Conservation (phyloP, 2,888 invertebrate species). For the Pristionchus arcanus region DNA sequence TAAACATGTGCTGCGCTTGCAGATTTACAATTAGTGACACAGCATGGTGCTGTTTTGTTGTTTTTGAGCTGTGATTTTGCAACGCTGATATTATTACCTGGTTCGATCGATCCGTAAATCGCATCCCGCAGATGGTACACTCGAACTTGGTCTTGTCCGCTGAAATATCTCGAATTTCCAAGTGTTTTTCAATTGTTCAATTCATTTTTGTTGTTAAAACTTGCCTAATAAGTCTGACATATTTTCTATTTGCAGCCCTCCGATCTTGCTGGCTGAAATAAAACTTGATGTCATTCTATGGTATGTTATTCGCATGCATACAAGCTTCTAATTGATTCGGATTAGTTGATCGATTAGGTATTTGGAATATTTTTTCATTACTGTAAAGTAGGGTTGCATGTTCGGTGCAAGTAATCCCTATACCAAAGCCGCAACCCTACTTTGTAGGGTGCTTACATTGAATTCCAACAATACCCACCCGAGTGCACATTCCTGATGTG, state of each 20-base stretch:
- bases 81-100: too few species aligned
- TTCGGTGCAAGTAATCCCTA: neutral
- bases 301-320: too few species aligned
- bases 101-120: conserved; percentile 11
- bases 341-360: neutral
- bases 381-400: neutral
- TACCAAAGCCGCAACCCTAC: neutral
- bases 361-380: neutral
- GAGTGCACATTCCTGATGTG: neutral
- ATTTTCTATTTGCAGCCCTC: neutral
- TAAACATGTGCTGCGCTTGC: too few species aligned
- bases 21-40: too few species aligned
- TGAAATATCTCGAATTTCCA: neutral
- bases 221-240: neutral
- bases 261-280: too few species aligned
- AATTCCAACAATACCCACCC: neutral
- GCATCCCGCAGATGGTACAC: neutral
- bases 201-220: neutral
- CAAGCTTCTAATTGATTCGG: too few species aligned
- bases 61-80: too few species aligned
- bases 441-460: neutral
- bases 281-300: too few species aligned
- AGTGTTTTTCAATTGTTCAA: too few species aligned
- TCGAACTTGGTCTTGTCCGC: neutral
- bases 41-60: too few species aligned